phyloP scores from a whole-genome alignment of 2,113 vertebrate species.

The Lophochroa leadbeateri region DNA sequence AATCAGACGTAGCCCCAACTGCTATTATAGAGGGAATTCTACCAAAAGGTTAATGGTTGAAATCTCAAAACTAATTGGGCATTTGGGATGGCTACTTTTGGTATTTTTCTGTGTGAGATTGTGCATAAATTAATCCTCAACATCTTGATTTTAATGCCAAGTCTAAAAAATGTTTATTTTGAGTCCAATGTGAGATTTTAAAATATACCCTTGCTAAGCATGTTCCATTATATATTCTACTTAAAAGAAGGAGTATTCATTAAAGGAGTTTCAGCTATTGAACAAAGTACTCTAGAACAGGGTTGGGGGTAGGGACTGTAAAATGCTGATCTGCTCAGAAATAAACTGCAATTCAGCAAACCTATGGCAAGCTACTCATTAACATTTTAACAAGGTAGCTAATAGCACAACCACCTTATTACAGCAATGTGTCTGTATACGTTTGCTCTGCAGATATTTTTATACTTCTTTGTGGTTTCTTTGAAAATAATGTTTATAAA shows the following conservation, averaged over 20 bases:
- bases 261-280: slow-evolving; percentile 11
- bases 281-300: slow-evolving; percentile 20
- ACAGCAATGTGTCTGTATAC: not conserved
- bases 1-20: too few species aligned
- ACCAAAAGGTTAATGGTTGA: not conserved
- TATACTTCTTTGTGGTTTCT: not conserved
- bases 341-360: slow-evolving; percentile 61
- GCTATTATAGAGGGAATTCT: not conserved
- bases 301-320: slow-evolving; percentile 5
- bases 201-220: not conserved
- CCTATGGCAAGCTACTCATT: slow-evolving; percentile 52
- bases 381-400: slow-evolving; percentile 63
- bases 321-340: slow-evolving; percentile 55
- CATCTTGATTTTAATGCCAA: not conserved
- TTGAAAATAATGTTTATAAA: not conserved
- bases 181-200: not conserved
- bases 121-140: not conserved
- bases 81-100: not conserved
- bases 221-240: not conserved
- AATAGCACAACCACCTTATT: slow-evolving; percentile 37
- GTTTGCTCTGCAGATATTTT: not conserved
- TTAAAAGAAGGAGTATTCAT: not conserved
- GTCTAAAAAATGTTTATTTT: not conserved
- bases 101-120: not conserved
- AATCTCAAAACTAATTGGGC: not conserved